A percentile compares a stretch with the other conserved stretches of the same genome.
Conservation (phyloP, 2,888 invertebrate species). For the Electrophaes corylata region DNA sequence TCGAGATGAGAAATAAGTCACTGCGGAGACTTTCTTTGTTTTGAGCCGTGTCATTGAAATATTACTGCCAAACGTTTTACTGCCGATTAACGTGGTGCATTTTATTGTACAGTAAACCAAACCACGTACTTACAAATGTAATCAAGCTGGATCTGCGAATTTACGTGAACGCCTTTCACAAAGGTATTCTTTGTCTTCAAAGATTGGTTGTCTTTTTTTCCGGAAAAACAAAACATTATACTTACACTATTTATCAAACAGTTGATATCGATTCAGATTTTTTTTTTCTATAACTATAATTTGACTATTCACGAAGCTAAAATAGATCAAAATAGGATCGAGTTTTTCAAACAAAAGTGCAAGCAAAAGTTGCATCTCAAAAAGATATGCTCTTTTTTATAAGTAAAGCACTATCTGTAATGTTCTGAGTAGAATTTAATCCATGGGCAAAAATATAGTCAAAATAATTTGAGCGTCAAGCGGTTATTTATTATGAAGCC, state of each 20-base stretch:
- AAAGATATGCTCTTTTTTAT: not conserved
- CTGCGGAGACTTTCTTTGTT: conserved; percentile 33
- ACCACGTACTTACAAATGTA: conserved; percentile 63
- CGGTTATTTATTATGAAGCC: conserved; percentile 62
- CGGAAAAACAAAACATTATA: no score
- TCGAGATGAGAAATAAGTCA: conserved; percentile 26
- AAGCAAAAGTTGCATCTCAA: not conserved
- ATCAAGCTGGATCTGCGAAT: conserved; percentile 69
- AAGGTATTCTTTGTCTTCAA: conserved; percentile 3
- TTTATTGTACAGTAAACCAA: conserved; percentile 51
- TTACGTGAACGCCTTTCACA: conserved; percentile 55
- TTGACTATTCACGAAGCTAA: no score
- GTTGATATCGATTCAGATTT: no score
- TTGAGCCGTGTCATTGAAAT: conserved; percentile 43
- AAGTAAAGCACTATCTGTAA: not conserved
- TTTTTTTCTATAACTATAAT: not conserved
- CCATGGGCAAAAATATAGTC: conserved; percentile 47
- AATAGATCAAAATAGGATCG: not conserved
- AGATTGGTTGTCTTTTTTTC: no score
- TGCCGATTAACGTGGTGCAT: conserved; percentile 47
- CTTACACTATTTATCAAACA: no score
- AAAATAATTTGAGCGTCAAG: conserved; percentile 57
- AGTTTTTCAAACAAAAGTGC: not conserved
- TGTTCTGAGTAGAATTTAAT: conserved; percentile 14
- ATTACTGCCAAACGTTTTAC: conserved; percentile 53